These are phyloP conservation scores for Arenaria interpres DNA, from an alignment of 2,113 vertebrate genomes.

Conservation along the genomic window DNA sequence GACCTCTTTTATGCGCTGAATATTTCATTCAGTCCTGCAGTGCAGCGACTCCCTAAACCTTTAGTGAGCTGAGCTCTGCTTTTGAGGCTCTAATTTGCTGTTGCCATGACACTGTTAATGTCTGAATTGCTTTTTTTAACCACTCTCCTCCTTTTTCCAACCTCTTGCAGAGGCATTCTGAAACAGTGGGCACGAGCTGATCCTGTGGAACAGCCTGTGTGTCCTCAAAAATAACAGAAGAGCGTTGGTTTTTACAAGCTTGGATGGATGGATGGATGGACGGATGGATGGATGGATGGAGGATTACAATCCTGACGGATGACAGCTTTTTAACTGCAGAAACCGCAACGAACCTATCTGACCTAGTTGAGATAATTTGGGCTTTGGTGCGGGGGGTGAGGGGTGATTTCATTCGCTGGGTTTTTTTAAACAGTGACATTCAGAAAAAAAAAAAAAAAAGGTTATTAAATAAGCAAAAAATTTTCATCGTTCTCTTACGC, in stretches of 20 bases:
- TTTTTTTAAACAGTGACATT: neutral
- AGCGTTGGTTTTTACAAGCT: neutral
- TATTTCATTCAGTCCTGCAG: conserved; percentile 53
- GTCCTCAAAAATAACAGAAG: conserved; percentile 21
- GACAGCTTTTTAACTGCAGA: neutral
- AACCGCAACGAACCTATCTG: neutral
- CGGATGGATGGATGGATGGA: neutral
- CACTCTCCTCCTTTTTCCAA: neutral
- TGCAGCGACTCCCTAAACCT: conserved; percentile 52
- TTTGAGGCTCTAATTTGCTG: conserved; percentile 60
- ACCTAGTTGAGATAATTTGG: neutral
- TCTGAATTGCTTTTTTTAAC: conserved; percentile 63
- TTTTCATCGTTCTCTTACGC: neutral
- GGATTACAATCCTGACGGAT: neutral
- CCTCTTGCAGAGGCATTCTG: conserved; percentile 30
- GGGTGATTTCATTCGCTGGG: neutral
- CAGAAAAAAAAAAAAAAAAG: neutral
- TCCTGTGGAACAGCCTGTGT: neutral
- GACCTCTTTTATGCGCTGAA: conserved; percentile 24
- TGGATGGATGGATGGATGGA: neutral
- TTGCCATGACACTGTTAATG: conserved; percentile 66
- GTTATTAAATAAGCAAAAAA: neutral
- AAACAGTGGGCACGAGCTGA: conserved; percentile 6
- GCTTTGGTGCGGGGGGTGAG: neutral
- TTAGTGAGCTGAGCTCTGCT: conserved; percentile 28